phyloP scores from a whole-genome alignment of 92 coral and sea anemone species.

The Bergia puertoricense region DNA sequence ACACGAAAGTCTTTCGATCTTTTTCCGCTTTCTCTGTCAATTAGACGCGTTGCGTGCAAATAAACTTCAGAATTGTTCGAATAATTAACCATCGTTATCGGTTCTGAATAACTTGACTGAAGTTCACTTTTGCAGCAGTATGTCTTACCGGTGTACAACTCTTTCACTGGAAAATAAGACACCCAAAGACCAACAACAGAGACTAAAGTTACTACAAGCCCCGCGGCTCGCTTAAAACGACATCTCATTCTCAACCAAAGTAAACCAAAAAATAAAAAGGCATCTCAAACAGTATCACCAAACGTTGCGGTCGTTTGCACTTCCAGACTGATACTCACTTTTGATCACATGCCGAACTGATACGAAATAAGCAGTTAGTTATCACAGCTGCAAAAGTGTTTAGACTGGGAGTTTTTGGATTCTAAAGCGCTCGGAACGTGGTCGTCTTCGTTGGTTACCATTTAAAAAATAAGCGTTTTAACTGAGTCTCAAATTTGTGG shows the following conservation, averaged over 20 bases:
- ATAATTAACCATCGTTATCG: not conserved
- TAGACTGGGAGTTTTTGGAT: too few relatives aligned
- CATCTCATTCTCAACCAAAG: not conserved
- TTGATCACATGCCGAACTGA: too few relatives aligned
- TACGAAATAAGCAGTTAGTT: too few relatives aligned
- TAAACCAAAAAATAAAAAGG: not conserved
- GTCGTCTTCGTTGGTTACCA: too few relatives aligned
- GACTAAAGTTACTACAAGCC: not conserved
- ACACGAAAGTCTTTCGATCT: not conserved
- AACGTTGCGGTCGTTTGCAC: not conserved
- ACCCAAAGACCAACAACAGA: not conserved
- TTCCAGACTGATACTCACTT: not conserved
- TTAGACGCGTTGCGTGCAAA: not conserved
- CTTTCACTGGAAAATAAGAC: not conserved
- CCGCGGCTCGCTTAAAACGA: not conserved
- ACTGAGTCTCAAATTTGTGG: too few relatives aligned
- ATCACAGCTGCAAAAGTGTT: too few relatives aligned
- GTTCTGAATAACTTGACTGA: not conserved
- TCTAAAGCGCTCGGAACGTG: too few relatives aligned
- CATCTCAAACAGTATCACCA: not conserved
- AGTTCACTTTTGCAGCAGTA: not conserved
- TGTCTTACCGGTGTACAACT: not conserved
- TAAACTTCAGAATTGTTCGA: not conserved
- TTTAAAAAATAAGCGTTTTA: too few relatives aligned
- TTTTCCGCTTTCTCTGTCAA: not conserved